A percentile compares a stretch with the other conserved stretches of the same genome.
Evolutionary conservation across 37 sponge, comb jelly and placozoan genomes (phyloP).

Genomic region (Mnemiopsis leidyi): DNA sequence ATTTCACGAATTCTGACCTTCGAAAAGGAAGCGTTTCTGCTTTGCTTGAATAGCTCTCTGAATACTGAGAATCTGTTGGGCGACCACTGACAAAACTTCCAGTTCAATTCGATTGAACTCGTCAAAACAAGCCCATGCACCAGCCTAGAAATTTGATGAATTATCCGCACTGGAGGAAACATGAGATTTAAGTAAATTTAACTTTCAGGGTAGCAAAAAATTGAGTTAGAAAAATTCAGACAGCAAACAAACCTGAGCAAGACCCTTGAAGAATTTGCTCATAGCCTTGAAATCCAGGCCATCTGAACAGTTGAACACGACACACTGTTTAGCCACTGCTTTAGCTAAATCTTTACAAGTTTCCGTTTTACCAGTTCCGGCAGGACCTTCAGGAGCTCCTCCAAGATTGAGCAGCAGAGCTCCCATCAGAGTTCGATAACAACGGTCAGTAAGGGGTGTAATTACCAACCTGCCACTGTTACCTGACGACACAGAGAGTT

Average conservation of each 20-base stretch:
- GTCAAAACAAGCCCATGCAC: constrained; percentile 99
- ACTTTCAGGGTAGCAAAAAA: background rate
- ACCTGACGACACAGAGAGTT: too few relatives aligned
- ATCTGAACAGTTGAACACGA: constrained; percentile 99
- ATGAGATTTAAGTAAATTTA: background rate
- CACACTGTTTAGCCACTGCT: constrained; percentile 99
- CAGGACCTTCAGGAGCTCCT: constrained; percentile 98
- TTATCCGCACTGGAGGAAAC: too few relatives aligned
- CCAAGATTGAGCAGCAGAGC: constrained; percentile 95
- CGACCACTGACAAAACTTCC: constrained; percentile 91
- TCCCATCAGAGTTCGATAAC: constrained; percentile 97
- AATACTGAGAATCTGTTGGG: constrained; percentile 94
- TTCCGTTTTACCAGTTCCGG: constrained; percentile 94
- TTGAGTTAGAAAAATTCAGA: background rate
- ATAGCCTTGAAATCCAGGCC: constrained; percentile 98
- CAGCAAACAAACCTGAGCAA: constrained; percentile 77
- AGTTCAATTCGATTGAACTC: constrained; percentile 98
- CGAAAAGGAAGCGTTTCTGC: constrained; percentile 83
- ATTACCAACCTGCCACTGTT: constrained; percentile 98
- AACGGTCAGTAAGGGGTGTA: constrained; percentile 96
- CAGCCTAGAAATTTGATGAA: too few relatives aligned
- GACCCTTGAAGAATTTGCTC: constrained; percentile 98
- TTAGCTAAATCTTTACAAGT: constrained; percentile 98
- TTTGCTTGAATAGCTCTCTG: constrained; percentile 81
- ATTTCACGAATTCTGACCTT: constrained; percentile 68